Conservation (phyloP, 2,888 invertebrate species). For the Macrostomum cliftonense region DNA sequence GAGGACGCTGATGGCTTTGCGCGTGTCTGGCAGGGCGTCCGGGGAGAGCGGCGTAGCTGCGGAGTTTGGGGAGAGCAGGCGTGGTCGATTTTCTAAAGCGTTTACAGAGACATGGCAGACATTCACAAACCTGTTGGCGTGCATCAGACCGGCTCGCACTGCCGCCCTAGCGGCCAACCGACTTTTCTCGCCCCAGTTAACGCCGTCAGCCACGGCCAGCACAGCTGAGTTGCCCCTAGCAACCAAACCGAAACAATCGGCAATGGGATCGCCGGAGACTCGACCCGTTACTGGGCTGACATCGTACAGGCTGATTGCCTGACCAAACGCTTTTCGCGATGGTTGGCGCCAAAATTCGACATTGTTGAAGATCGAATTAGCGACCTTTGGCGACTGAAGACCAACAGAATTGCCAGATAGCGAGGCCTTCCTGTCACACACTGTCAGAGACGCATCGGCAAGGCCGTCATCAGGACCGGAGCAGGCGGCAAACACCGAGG, state of each 20-base stretch:
- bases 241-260: slow-evolving; percentile 65
- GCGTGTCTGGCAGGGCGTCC: no score
- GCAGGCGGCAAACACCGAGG: slow-evolving; percentile 47
- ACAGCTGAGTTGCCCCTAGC: slow-evolving; percentile 50
- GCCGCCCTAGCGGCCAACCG: slow-evolving; percentile 65
- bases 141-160: slow-evolving; percentile 62
- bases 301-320: slow-evolving; percentile 61
- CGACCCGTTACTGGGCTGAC: slow-evolving; percentile 51
- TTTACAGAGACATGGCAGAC: no score
- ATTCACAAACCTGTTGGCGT: slow-evolving; percentile 41
- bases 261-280: slow-evolving; percentile 54
- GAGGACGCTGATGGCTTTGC: not conserved
- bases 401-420: no score
- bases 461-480: slow-evolving; percentile 60
- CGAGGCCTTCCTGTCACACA: no score
- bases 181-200: slow-evolving; percentile 76
- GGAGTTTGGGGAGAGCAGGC: no score
- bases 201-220: slow-evolving; percentile 65
- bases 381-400: no score
- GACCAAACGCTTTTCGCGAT: slow-evolving; percentile 45
- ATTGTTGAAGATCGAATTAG: no score
- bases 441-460: no score
- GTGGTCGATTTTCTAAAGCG: no score
- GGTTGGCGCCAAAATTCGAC: no score
- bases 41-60: no score